These are phyloP conservation scores for Meloidogyne floridensis DNA, from an alignment of 1,140 invertebrate genomes.

Conservation along the genomic window DNA sequence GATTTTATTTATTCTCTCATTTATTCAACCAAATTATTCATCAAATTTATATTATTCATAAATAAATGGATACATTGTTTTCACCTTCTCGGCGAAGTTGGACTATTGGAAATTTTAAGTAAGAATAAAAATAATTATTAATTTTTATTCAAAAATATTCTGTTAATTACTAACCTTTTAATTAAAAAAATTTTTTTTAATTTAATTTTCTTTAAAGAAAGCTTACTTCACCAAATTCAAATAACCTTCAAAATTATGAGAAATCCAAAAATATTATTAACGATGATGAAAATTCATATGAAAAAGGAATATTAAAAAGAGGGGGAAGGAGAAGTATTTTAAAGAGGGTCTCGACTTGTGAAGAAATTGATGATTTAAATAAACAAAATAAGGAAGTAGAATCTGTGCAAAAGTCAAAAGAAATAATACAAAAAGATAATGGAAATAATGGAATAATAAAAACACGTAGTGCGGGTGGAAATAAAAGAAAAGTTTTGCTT, in stretches of 20 bases:
- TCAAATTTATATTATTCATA: too few species aligned
- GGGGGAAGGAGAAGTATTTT: slow-evolving; percentile 14
- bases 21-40: too few species aligned
- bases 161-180: too few species aligned
- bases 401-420: background rate
- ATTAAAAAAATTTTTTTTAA: background rate
- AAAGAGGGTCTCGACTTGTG: slow-evolving; percentile 9
- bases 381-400: background rate
- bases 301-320: background rate
- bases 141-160: background rate
- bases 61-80: slow-evolving; percentile 1
- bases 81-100: slow-evolving; percentile 11
- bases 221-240: slow-evolving; percentile 7
- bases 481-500: slow-evolving; percentile 14
- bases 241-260: background rate
- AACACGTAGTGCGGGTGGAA: slow-evolving; percentile 1
- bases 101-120: slow-evolving; percentile 27
- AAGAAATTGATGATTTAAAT: slow-evolving; percentile 14
- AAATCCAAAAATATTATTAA: background rate
- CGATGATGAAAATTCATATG: background rate
- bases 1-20: too few species aligned
- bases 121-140: background rate
- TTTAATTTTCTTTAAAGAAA: slow-evolving; percentile 14
- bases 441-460: background rate
- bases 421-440: background rate